A percentile compares a stretch with the other conserved stretches of the same genome.
Evolutionary conservation across 1,140 invertebrate genomes (phyloP).

Genomic region (Lepidurus arcticus): DNA sequence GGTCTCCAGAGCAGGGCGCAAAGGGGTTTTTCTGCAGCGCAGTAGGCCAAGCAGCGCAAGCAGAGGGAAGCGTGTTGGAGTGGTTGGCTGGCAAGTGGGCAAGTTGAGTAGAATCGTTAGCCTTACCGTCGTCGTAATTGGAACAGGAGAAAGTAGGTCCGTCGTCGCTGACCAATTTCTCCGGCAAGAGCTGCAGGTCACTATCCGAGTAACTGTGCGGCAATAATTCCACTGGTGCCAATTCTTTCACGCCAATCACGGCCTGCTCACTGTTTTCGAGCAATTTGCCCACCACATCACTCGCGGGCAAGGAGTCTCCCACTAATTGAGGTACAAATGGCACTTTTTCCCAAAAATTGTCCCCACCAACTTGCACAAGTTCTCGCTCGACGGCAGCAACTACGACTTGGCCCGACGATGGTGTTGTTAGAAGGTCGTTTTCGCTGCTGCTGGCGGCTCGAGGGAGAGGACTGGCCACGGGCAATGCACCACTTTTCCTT

Average conservation of each 20-base stretch:
- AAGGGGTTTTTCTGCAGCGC: background rate
- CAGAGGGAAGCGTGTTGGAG: background rate
- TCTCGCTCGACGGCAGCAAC: background rate
- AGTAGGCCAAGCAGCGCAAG: background rate
- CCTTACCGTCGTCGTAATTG: background rate
- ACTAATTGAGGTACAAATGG: background rate
- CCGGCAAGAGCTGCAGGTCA: constrained; percentile 1
- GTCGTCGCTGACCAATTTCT: background rate
- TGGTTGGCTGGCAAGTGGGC: background rate
- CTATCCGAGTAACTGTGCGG: background rate
- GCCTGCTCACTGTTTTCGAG: background rate
- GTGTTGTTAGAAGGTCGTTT: background rate
- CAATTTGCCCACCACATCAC: background rate
- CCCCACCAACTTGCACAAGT: background rate
- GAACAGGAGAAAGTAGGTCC: constrained; percentile 9
- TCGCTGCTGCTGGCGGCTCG: background rate
- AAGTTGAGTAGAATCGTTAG: background rate
- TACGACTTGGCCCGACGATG: background rate
- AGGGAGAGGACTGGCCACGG: background rate
- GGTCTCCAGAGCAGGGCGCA: background rate
- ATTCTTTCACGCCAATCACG: background rate
- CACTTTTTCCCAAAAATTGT: background rate
- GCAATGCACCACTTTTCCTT: background rate
- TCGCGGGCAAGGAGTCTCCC: background rate
- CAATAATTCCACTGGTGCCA: background rate